Percentiles rank a stretch among this genome's conserved stretches.
phyloP scores from a whole-genome alignment of 2,797 vertebrate species.

The Manis pentadactyla region DNA sequence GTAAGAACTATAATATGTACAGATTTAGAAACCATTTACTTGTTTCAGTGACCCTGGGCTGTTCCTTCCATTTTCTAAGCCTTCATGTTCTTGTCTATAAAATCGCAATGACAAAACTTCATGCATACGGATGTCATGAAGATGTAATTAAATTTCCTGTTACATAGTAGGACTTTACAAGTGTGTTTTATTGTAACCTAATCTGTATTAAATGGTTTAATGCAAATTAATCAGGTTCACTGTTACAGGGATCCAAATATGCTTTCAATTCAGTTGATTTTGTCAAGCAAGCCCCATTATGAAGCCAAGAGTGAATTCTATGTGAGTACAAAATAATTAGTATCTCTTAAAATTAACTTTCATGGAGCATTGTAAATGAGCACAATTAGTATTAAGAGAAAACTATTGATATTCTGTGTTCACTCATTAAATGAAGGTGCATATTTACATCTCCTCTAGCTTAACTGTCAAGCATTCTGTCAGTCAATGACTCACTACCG shows the following conservation, averaged over 20 bases:
- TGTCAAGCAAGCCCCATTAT: neutral
- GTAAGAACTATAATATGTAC: neutral
- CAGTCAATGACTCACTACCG: neutral
- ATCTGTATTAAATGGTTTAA: slow-evolving; percentile 8
- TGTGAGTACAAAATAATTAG: neutral
- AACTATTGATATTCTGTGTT: neutral
- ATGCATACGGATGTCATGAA: neutral
- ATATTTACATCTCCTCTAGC: neutral
- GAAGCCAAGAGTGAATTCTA: slow-evolving; percentile 29
- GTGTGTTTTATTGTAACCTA: slow-evolving; percentile 30
- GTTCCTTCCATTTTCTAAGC: neutral
- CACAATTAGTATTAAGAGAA: neutral
- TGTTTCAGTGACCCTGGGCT: neutral
- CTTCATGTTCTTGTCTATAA: neutral
- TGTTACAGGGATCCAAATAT: neutral
- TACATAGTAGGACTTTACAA: neutral
- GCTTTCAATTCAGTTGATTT: neutral
- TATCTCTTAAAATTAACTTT: slow-evolving; percentile 44
- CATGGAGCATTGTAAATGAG: slow-evolving; percentile 14
- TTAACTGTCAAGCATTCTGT: neutral
- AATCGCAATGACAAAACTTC: neutral
- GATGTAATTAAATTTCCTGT: neutral
- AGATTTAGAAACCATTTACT: neutral
- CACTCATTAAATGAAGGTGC: neutral
- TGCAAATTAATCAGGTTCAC: neutral